A percentile compares a stretch with the other conserved stretches of the same genome.
Conservation (phyloP, 2,797 vertebrate genomes). For the Sebastes baramenuke region DNA sequence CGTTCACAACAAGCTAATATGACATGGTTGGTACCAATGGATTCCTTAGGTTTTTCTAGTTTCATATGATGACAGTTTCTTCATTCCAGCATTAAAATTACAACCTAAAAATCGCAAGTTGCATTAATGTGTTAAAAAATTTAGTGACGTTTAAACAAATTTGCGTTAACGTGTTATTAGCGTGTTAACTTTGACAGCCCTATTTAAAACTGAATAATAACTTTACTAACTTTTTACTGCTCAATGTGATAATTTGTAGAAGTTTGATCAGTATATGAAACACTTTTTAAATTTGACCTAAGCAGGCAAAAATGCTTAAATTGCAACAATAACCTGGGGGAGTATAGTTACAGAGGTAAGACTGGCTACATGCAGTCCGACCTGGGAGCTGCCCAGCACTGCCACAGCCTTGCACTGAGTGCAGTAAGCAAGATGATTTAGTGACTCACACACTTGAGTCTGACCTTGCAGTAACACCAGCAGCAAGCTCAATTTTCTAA, state of each 20-base stretch:
- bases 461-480: background rate
- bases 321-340: constrained; percentile 25
- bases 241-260: background rate
- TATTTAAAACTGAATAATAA: background rate
- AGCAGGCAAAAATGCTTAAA: background rate
- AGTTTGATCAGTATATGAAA: background rate
- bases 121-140: no score
- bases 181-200: no score
- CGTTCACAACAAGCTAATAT: no score
- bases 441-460: background rate
- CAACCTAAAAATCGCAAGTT: no score
- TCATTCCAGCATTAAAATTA: no score
- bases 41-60: no score
- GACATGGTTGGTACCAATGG: no score
- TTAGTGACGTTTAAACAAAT: no score
- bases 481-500: background rate
- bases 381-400: background rate
- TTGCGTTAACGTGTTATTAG: no score
- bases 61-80: no score
- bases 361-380: background rate
- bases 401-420: constrained; percentile 18
- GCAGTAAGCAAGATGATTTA: background rate
- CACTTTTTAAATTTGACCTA: background rate
- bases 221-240: background rate
- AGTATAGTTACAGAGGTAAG: background rate